These are phyloP conservation scores for Kryptolebias marmoratus DNA, from an alignment of 2,113 vertebrate genomes.

Conservation along the genomic window DNA sequence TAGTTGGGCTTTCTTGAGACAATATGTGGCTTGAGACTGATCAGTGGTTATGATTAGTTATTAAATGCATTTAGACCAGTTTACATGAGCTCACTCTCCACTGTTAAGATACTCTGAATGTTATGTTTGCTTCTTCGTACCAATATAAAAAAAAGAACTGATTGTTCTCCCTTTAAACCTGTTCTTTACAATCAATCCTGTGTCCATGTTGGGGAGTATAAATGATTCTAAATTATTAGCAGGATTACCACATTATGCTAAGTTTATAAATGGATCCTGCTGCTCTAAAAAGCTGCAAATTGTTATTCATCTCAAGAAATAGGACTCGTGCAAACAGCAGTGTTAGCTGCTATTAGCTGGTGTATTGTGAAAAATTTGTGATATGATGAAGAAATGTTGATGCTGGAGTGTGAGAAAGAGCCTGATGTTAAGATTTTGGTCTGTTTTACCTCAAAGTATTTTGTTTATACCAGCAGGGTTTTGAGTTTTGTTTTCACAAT, in stretches of 20 bases:
- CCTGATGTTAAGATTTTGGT: not conserved
- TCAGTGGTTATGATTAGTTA: not conserved
- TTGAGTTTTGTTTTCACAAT: not conserved
- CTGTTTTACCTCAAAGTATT: not conserved
- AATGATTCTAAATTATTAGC: not conserved
- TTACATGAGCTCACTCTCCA: not conserved
- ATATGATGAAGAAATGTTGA: not conserved
- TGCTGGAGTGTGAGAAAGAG: not conserved
- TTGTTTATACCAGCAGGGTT: not conserved
- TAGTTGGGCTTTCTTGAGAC: not conserved
- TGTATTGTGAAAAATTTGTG: not conserved
- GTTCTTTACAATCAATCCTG: not conserved
- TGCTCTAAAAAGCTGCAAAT: not conserved
- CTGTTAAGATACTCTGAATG: not conserved
- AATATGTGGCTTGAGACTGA: not conserved
- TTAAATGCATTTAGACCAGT: not conserved
- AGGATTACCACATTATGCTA: not conserved
- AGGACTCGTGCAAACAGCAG: not conserved
- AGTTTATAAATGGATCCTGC: not conserved
- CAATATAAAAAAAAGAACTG: not conserved
- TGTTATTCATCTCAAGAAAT: not conserved
- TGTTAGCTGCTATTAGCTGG: not conserved
- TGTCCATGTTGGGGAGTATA: not conserved
- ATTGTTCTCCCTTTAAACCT: slow-evolving; percentile 1
- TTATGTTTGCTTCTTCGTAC: not conserved